A percentile compares a stretch with the other conserved stretches of the same genome.
Evolutionary conservation across 1,140 invertebrate species (phyloP).

Genomic region (Aleiodes sp.): DNA sequence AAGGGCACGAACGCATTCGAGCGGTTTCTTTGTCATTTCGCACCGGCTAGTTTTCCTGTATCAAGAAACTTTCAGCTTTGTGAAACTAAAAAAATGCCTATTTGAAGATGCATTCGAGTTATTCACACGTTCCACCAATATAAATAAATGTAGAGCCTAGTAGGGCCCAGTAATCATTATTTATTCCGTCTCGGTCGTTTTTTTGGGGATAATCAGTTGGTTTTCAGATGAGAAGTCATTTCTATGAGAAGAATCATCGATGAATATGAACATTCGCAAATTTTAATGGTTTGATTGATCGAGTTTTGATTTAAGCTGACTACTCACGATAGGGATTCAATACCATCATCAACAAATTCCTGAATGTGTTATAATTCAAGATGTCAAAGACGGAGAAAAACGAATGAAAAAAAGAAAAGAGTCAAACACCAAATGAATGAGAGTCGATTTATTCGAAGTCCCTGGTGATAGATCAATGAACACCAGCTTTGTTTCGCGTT

Average conservation of each 20-base stretch:
- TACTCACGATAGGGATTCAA: no score
- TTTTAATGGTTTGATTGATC: no score
- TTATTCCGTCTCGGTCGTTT: no score
- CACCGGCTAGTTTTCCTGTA: constrained; percentile 52
- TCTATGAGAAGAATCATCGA: no score
- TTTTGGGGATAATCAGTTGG: no score
- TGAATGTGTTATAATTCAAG: background rate
- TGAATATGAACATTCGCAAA: no score
- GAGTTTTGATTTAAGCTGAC: no score
- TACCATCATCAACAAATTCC: background rate
- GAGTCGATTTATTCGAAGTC: background rate
- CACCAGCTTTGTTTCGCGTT: background rate
- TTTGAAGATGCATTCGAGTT: no score
- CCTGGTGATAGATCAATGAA: background rate
- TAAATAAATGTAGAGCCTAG: no score
- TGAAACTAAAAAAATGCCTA: background rate
- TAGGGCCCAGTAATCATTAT: no score
- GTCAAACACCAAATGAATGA: background rate
- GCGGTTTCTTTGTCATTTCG: constrained; percentile 62
- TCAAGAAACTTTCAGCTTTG: background rate
- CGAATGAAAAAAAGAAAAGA: background rate
- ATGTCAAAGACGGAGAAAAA: background rate
- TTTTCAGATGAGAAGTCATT: no score
- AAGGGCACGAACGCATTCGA: constrained; percentile 55
- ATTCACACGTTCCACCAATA: no score